A percentile compares a stretch with the other conserved stretches of the same genome.
Conservation (phyloP, 1,140 invertebrate species). For the Vollenhovia emeryi region DNA sequence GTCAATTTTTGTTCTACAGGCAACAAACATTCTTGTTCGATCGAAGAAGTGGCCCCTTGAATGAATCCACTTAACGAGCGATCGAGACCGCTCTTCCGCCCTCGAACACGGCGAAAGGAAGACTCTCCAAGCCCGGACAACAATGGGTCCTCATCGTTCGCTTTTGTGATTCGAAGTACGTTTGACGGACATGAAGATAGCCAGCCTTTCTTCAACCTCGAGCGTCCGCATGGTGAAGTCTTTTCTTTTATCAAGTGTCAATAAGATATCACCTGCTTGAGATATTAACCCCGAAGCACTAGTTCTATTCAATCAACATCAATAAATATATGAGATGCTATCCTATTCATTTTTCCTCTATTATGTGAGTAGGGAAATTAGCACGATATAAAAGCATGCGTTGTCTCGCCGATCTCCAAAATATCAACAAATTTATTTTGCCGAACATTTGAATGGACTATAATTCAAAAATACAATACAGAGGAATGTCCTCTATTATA, state of each 20-base stretch:
- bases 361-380: conserved; percentile 26
- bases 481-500: too few species aligned
- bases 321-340: conserved; percentile 12
- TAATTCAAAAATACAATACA: not conserved
- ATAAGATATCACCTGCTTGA: conserved; percentile 74
- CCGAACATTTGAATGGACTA: not conserved
- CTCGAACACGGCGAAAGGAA: conserved; percentile 64
- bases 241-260: conserved; percentile 64
- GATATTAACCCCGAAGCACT: conserved; percentile 69
- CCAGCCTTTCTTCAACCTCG: conserved; percentile 66
- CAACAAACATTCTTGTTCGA: conserved; percentile 65
- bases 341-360: not conserved
- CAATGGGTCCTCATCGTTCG: conserved; percentile 71
- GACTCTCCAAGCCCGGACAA: conserved; percentile 57
- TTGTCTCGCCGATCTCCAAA: not conserved
- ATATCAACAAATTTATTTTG: not conserved
- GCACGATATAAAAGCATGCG: not conserved
- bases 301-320: conserved; percentile 36
- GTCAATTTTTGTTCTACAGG: conserved; percentile 41
- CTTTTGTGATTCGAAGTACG: conserved; percentile 70
- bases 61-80: conserved; percentile 71
- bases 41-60: conserved; percentile 52
- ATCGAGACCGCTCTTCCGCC: conserved; percentile 61
- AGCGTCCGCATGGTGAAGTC: conserved; percentile 23
- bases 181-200: conserved; percentile 73